Evolutionary conservation across 2,797 vertebrate genomes (phyloP), one percentile per base, ranked within the genome.

Genomic region (Lutjanus argentimaculatus): DNA sequence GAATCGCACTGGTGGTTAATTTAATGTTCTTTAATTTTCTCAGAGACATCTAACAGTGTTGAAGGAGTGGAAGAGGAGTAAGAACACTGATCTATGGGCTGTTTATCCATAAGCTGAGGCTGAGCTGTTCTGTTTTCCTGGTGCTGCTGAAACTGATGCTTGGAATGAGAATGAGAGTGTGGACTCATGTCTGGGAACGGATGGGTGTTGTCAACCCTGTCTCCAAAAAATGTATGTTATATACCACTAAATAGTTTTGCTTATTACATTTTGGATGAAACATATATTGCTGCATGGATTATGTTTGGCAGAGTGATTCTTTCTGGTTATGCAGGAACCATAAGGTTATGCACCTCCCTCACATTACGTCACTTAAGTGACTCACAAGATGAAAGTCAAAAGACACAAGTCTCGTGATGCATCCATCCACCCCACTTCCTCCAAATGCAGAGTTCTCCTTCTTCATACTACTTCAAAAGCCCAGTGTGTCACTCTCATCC

Each of bases 41-140:
- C 57, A 51, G 30, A 45, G 30, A 62, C 48, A 67, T 57, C 25
- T 64, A 12, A 17, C 67, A 30, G 67, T 22, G 14, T 51, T 51
- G 30, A 70, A 66, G 14, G 40, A 71, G 45, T 9, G 7, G 45
- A 63, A 61, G 3, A 21, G 36, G 22, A 61, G 22, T 25, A 21
- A 43, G 22, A 81, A 30, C 8, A 48, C n/a, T 25, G 30, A 81
- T 67, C 64, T 48, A 43, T 36, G 6, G 81, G 42, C 45, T 78
- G 70, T 43, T 12, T 81, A 72, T 58, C 51, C 72, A 48, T 79
- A 57, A 63, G 13, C 64, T 13, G 22, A 53, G 46, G 8, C 17
- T 59, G 55, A 57, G 17, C 16, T 21, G 70, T n/a, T 59, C 40
- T 43, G 10, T 61, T 30, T 40, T 48, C 15, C 5, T 67, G 58